A percentile compares a stretch with the other conserved stretches of the same genome.
These are phyloP conservation scores for Molanna angustata DNA, from an alignment of 2,888 invertebrate species.

Conservation along the genomic window DNA sequence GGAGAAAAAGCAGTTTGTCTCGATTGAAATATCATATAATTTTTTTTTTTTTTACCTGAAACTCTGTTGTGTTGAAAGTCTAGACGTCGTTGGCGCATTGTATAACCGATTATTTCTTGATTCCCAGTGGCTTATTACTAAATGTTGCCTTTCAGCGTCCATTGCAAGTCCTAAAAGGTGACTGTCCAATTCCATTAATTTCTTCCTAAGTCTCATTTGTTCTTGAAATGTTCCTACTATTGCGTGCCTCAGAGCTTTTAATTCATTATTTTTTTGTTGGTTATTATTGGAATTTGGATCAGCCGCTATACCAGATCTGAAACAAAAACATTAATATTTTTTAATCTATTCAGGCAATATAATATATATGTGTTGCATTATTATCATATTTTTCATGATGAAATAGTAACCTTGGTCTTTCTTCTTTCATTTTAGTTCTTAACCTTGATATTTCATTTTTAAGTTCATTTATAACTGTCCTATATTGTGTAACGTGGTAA, in stretches of 20 bases:
- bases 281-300: constrained; percentile 27
- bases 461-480: constrained; percentile 76
- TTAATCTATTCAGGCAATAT: no score
- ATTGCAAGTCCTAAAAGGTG: constrained; percentile 75
- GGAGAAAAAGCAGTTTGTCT: no score
- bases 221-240: constrained; percentile 88
- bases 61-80: constrained; percentile 61
- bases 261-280: constrained; percentile 45
- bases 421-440: constrained; percentile 77
- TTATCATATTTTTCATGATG: no score
- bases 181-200: constrained; percentile 88
- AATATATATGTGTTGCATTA: no score
- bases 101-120: constrained; percentile 76
- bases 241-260: constrained; percentile 74
- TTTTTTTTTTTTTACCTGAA: constrained; percentile 55
- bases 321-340: neutral
- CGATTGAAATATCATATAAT: no score
- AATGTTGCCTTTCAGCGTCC: constrained; percentile 85
- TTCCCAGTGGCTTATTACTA: constrained; percentile 88
- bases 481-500: constrained; percentile 81
- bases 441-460: constrained; percentile 80
- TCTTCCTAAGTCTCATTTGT: constrained; percentile 85
- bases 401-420: constrained; percentile 57
- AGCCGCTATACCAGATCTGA: constrained; percentile 27
- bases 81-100: constrained; percentile 57